Percentiles rank a stretch among this genome's conserved stretches.
Evolutionary conservation across 2,888 invertebrate species (phyloP).

Genomic region (Andrena praecox): DNA sequence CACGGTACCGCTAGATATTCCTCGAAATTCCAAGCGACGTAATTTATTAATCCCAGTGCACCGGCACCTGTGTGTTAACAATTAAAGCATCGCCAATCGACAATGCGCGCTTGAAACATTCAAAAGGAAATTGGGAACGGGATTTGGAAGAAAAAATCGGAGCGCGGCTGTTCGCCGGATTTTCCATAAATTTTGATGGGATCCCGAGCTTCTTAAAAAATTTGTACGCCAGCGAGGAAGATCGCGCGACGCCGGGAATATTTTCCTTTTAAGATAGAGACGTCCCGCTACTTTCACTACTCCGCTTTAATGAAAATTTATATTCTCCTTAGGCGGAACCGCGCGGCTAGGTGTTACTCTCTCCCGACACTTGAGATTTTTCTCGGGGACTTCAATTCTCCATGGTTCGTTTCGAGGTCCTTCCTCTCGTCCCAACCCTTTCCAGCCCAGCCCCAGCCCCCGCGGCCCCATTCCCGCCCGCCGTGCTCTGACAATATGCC

Average conservation of each 20-base stretch:
- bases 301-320: slow-evolving; percentile 68
- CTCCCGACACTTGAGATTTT: slow-evolving; percentile 61
- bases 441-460: slow-evolving; percentile 10
- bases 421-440: slow-evolving; percentile 32
- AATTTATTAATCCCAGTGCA: neutral
- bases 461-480: slow-evolving; percentile 18
- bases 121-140: neutral
- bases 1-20: too few relatives aligned
- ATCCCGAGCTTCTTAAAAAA: slow-evolving; percentile 28
- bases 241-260: slow-evolving; percentile 45
- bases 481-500: slow-evolving; percentile 61
- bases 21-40: neutral
- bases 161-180: neutral
- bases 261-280: slow-evolving; percentile 49
- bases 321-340: slow-evolving; percentile 56
- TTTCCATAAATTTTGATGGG: slow-evolving; percentile 45
- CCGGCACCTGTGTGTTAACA: neutral
- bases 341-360: slow-evolving; percentile 26
- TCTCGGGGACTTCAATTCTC: slow-evolving; percentile 60
- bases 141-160: neutral
- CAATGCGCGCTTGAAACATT: neutral
- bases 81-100: neutral
- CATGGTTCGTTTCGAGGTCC: slow-evolving; percentile 60
- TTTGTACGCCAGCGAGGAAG: slow-evolving; percentile 40
- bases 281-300: slow-evolving; percentile 51